Base-by-base conservation (phyloP, 2,113 vertebrate genomes). In the Hiodon alosoides region DNA sequence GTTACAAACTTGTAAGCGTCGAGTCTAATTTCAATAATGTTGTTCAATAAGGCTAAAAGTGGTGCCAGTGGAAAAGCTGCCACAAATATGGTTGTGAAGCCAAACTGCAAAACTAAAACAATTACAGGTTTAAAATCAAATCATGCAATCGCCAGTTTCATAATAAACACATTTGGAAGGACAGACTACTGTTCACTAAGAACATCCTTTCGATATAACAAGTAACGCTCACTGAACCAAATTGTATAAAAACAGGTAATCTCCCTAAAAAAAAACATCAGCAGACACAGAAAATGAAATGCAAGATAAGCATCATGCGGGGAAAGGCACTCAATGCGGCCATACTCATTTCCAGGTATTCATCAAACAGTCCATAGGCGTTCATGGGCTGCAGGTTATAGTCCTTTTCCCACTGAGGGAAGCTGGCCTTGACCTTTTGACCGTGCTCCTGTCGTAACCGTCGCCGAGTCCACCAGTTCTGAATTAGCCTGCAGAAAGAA, bases 311-410 rank as follows among this genome's bases (percentile, higher is more conserved):
- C 48, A 62, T 31, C 31, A 31, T 31, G 31, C 31, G 2, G 31
- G 31, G 31, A 67, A 50, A 60, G 1, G 2, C 14, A 54, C 7
- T 75, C 13, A 31, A 31, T 31, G 31, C 31, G 31, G 31, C 31
- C 92, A 71, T 95, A 98, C 96, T 97, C 96, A 98, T 98, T 91
- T 98, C 95, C 76, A 98, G 84, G 85, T 98, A 98, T 87, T 98
- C 96, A 59, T 98, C 96, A 60, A 98, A 98, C 79, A 98, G 94
- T 77, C 96, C 96, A 1, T 98, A 97, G 74, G 92, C 90, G 69
- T 98, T 97, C 89, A 98, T 94, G 0, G 95, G 94, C 58, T 97
- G 95, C 7, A 98, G 90, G 78, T 96, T 95, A 83, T 95, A 97
- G 85, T 97, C 95, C 77, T 93, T 93, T 85, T 98, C 96, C 94